These are phyloP conservation scores for Siniperca knerii DNA, from an alignment of 2,113 vertebrate genomes.

Conservation along the genomic window DNA sequence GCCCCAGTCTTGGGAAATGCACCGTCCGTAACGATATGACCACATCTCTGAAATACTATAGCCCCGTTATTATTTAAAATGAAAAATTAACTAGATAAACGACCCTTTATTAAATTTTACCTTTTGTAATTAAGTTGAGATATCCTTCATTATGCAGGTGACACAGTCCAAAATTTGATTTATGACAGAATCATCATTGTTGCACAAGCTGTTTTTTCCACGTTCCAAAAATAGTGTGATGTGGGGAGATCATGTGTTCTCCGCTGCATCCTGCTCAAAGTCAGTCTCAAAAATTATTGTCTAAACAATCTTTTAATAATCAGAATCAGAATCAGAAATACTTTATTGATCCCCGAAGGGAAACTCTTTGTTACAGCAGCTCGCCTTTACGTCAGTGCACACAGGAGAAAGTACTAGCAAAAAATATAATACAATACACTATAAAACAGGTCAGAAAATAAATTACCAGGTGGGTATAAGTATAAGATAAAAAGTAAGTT, in stretches of 20 bases:
- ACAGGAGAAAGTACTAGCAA: too few relatives aligned
- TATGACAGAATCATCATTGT: background rate
- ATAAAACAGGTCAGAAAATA: too few relatives aligned
- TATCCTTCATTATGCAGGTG: background rate
- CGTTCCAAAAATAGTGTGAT: background rate
- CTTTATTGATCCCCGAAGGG: too few relatives aligned
- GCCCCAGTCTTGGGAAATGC: conserved; percentile 13
- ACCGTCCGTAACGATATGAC: background rate
- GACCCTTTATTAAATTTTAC: background rate
- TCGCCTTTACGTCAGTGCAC: too few relatives aligned
- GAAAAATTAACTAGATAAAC: background rate
- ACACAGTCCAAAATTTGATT: background rate
- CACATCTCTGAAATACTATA: background rate
- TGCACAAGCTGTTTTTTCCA: background rate
- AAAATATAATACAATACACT: too few relatives aligned
- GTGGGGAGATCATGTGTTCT: background rate
- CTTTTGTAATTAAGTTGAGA: background rate
- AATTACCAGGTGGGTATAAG: too few relatives aligned
- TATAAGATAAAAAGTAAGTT: too few relatives aligned
- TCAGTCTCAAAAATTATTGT: background rate
- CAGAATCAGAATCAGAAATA: too few relatives aligned
- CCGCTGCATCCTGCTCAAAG: background rate
- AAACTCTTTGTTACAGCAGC: too few relatives aligned
- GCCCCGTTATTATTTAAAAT: background rate
- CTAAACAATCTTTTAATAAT: background rate